Percentiles rank a stretch among this genome's conserved stretches.
These are phyloP conservation scores for Diogma glabrata DNA, from an alignment of 2,888 invertebrate species.

Conservation along the genomic window DNA sequence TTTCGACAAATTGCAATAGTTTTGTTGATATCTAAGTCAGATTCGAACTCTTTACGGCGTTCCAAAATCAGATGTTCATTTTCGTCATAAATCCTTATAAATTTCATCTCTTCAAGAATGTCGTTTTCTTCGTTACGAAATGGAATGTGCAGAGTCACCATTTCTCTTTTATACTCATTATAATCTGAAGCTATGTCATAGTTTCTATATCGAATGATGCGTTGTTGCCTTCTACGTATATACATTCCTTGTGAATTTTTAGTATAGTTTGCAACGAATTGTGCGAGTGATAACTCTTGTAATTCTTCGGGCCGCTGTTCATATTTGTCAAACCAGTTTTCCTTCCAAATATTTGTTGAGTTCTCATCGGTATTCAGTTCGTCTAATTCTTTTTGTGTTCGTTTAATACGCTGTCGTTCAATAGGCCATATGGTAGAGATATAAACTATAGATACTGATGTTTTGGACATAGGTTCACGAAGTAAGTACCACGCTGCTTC, in stretches of 20 bases:
- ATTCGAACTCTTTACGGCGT: too few relatives aligned
- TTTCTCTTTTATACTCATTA: conserved; percentile 27
- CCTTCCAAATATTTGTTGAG: conserved; percentile 17
- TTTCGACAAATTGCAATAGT: conserved; percentile 22
- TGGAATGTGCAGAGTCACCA: conserved; percentile 17
- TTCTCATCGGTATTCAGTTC: too few relatives aligned
- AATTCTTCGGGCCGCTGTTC: background rate
- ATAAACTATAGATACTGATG: conserved; percentile 25
- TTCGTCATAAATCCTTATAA: conserved; percentile 12
- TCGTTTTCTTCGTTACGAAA: background rate
- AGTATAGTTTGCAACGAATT: background rate
- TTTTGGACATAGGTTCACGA: conserved; percentile 33
- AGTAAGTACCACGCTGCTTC: conserved; percentile 38
- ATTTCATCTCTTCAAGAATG: background rate
- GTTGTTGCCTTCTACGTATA: background rate
- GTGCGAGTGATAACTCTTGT: background rate
- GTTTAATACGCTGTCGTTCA: background rate
- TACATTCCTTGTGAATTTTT: too few relatives aligned
- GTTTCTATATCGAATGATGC: conserved; percentile 25
- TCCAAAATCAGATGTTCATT: too few relatives aligned
- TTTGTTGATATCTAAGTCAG: conserved; percentile 25
- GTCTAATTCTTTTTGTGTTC: too few relatives aligned
- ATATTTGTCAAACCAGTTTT: background rate
- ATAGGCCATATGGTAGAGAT: conserved; percentile 21
- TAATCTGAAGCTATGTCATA: conserved; percentile 27